Evolutionary conservation across 1,140 invertebrate species (phyloP).

Genomic region (Chionoecetes opilio): DNA sequence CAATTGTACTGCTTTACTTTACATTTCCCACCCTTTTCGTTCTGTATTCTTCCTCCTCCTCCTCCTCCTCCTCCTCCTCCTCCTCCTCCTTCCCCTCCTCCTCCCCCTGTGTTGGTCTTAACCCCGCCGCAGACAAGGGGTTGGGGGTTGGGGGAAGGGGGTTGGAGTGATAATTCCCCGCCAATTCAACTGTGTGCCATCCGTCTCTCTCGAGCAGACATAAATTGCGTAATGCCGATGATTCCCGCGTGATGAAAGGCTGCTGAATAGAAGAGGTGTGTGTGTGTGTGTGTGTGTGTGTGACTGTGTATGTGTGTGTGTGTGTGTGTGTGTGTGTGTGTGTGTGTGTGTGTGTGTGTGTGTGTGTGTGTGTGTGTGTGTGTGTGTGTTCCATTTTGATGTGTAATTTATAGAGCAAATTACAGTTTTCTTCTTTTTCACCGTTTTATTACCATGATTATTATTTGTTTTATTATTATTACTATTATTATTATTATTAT

Average conservation of each 20-base stretch:
- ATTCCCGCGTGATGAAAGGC: constrained; percentile 33
- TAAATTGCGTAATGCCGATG: constrained; percentile 13
- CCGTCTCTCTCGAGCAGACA: neutral
- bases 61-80: too few species aligned
- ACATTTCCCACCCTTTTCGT: too few species aligned
- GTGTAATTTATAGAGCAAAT: neutral
- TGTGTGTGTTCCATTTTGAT: neutral
- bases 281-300: neutral
- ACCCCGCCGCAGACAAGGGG: neutral
- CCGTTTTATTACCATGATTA: neutral
- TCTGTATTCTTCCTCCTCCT: too few species aligned
- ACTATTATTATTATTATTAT: constrained; percentile 34
- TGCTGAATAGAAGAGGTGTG: neutral
- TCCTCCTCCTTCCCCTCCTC: too few species aligned
- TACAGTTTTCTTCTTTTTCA: neutral
- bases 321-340: constrained; percentile 9
- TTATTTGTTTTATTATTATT: neutral
- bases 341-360: constrained; percentile 31
- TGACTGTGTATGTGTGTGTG: constrained; percentile 45
- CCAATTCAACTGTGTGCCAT: neutral
- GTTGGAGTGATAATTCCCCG: neutral
- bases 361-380: constrained; percentile 53
- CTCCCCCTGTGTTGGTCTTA: too few species aligned
- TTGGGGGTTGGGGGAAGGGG: neutral
- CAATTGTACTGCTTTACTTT: too few species aligned